Percentiles rank a stretch among this genome's conserved stretches.
These are phyloP conservation scores for Drosophila setifemur DNA, from an alignment of 1,140 invertebrate species.

Conservation along the genomic window DNA sequence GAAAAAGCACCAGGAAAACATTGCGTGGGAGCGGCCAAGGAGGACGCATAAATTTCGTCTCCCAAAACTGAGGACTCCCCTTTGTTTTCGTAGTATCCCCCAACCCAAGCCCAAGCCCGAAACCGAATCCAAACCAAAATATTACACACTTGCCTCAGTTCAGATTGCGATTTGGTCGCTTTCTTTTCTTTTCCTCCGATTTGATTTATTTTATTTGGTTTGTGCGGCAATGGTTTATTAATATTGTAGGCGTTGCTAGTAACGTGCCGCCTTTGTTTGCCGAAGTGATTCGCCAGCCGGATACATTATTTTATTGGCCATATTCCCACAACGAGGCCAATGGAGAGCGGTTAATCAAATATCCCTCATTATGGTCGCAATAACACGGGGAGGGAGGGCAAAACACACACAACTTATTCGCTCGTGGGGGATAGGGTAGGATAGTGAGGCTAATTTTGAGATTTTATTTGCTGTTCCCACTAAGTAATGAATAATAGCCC, in stretches of 20 bases:
- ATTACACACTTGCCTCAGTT: constrained; percentile 61
- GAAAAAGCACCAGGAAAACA: constrained; percentile 7
- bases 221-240: constrained; percentile 77
- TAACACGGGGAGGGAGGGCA: constrained; percentile 3
- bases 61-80: constrained; percentile 49
- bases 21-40: constrained; percentile 63
- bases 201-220: constrained; percentile 82
- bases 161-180: constrained; percentile 72
- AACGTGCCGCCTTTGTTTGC: constrained; percentile 54
- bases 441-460: no score
- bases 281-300: constrained; percentile 45
- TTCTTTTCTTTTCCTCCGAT: constrained; percentile 63
- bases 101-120: neutral
- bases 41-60: constrained; percentile 71
- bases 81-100: constrained; percentile 44
- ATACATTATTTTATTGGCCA: constrained; percentile 42
- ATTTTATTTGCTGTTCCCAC: no score
- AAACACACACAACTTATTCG: neutral
- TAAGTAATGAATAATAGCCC: no score
- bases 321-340: constrained; percentile 34
- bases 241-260: constrained; percentile 72
- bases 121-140: no score
- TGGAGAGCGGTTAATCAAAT: constrained; percentile 63
- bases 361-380: constrained; percentile 36
- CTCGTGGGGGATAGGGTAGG: no score